Evolutionary conservation across 2,113 vertebrate genomes (phyloP).

Genomic region (Pseudopodoces humilis): DNA sequence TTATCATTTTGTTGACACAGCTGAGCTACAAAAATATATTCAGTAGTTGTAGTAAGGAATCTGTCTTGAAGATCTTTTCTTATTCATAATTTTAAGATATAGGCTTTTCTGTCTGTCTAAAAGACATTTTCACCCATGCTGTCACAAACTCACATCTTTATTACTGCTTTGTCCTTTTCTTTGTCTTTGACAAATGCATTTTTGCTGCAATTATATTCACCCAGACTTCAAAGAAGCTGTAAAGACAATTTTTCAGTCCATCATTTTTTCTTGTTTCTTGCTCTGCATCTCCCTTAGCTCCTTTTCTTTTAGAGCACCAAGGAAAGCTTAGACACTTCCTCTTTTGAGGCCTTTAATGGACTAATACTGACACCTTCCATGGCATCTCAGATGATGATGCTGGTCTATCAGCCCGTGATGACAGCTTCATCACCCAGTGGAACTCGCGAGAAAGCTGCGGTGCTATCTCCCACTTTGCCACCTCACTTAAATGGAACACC

Average conservation of each 20-base stretch:
- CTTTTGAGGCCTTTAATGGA: neutral
- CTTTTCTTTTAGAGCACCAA: neutral
- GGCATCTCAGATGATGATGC: neutral
- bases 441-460: neutral
- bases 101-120: neutral
- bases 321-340: neutral
- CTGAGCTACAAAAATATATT: neutral
- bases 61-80: neutral
- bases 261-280: conserved; percentile 23
- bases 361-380: neutral
- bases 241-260: conserved; percentile 23
- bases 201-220: conserved; percentile 43
- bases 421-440: neutral
- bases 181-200: conserved; percentile 42
- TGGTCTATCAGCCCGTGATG: neutral
- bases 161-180: conserved; percentile 32
- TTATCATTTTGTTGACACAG: neutral
- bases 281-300: neutral
- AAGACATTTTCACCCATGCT: neutral
- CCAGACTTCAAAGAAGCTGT: neutral
- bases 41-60: neutral
- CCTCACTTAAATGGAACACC: neutral
- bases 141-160: conserved; percentile 17
- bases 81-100: neutral
- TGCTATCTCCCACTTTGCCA: neutral